Evolutionary conservation across 2,888 invertebrate species (phyloP), one percentile per base, ranked within the genome.

Genomic region (Habroteleia sp.): DNA sequence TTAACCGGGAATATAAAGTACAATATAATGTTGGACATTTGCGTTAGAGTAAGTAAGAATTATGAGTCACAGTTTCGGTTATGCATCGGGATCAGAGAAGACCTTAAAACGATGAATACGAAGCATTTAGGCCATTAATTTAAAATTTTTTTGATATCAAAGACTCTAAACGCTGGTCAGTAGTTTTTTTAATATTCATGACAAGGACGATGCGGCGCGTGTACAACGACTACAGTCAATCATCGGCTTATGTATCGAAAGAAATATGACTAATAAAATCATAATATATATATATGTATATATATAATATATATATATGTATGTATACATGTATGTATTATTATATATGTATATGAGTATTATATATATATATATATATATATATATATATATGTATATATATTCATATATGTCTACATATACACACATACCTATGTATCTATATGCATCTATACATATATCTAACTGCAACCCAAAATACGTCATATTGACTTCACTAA

Each of bases 41-140:
- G 62, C 54, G 33, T 62, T 72, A 72, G 35, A 62, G 56, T 72
- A 72, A 72, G 56, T 56, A 72, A 63, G 71, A 72, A 63, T 63
- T 72, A 72, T 72, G 71, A 63, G 62, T 72, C 71, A 63, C 54
- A 60, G 42, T 62, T 62, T 62, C 29, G 60, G 54, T 71, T 62
- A 20, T 62, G 71, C 54, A 56, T 72, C 35, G 63, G 48, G 48
- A 63, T 56, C 63, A 63, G 71, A 46, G 17, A 16, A 63, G 63
- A 48, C 46, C 56, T 63, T 56, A 72, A 63, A 72, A 72, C 54
- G 71, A 72, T 48, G 48, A 63, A 72, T 48, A 63, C 54, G 48
- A 72, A 72, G 63, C 41, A 72, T 72, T 63, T 56, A 63, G 71
- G 71, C 71, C 63, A 72, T 72, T 56, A 62, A 71, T 71, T 71